Evolutionary conservation across 2,113 vertebrate species (phyloP).

Genomic region (Arvicanthis niloticus): DNA sequence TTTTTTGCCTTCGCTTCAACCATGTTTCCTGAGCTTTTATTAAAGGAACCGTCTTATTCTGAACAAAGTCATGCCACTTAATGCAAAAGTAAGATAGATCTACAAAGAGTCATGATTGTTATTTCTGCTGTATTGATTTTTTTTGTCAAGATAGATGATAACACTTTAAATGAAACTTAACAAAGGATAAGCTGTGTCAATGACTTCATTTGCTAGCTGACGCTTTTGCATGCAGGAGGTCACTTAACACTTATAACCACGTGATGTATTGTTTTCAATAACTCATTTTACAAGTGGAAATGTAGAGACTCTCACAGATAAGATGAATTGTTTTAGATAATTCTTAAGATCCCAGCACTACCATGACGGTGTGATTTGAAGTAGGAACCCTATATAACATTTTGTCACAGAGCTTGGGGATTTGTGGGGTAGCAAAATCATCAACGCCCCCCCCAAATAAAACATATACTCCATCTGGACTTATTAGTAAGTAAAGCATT

Average conservation of each 20-base stretch:
- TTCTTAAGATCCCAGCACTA: neutral
- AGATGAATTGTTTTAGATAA: neutral
- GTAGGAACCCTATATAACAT: too few species aligned
- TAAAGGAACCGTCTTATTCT: neutral
- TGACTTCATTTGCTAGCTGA: neutral
- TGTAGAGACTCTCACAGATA: neutral
- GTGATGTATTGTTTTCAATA: neutral
- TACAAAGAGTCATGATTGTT: neutral
- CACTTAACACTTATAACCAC: neutral
- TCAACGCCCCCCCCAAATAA: neutral
- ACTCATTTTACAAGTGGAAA: neutral
- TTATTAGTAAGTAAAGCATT: neutral
- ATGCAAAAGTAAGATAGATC: neutral
- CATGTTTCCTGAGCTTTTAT: too few species aligned
- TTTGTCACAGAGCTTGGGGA: fast-evolving
- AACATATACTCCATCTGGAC: neutral
- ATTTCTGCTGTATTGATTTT: neutral
- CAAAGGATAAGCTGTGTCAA: neutral
- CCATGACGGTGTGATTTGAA: neutral
- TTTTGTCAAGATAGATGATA: neutral
- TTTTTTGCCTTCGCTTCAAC: neutral
- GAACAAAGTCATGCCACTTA: neutral
- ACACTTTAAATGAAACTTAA: neutral
- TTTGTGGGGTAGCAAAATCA: neutral
- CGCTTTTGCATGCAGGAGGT: neutral